These are phyloP conservation scores for Neodiprion lecontei DNA, from an alignment of 1,140 invertebrate species.

Conservation along the genomic window DNA sequence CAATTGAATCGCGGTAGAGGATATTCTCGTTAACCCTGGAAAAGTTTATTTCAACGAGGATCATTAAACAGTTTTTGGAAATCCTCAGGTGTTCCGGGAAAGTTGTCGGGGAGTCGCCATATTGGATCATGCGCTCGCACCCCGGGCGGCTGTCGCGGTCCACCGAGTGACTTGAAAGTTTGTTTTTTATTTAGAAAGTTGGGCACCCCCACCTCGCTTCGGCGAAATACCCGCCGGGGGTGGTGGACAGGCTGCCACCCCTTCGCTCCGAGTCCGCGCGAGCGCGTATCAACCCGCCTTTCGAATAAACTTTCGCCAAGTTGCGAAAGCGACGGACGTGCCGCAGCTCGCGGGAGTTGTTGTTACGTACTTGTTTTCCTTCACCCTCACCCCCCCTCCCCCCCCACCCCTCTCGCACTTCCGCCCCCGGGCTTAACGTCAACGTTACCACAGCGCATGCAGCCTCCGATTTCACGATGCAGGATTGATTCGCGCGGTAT, in stretches of 20 bases:
- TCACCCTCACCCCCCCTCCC: not conserved
- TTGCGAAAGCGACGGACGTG: not conserved
- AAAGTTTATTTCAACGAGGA: not conserved
- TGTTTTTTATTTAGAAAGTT: conserved; percentile 51
- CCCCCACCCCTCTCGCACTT: no score
- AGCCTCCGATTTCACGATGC: no score
- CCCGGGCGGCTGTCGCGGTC: conserved; percentile 17
- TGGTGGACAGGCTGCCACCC: conserved; percentile 6
- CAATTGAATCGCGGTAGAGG: not conserved
- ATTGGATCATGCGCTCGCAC: conserved; percentile 33
- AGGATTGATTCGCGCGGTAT: no score
- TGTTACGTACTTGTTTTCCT: conserved; percentile 26
- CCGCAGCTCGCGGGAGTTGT: not conserved
- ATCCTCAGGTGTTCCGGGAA: conserved; percentile 8
- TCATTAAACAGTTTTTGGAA: not conserved
- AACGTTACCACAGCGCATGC: no score
- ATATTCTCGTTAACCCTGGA: not conserved
- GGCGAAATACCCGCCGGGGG: not conserved
- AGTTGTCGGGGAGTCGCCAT: conserved; percentile 15
- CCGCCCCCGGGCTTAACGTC: not conserved
- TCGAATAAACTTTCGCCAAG: not conserved
- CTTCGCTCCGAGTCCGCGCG: conserved; percentile 12
- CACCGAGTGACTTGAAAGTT: conserved; percentile 50
- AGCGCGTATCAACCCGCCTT: conserved; percentile 14
- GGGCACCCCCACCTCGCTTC: conserved; percentile 35